Evolutionary conservation across 2,888 invertebrate species (phyloP), one percentile per base, ranked within the genome.

Genomic region (Andrena flavipes): DNA sequence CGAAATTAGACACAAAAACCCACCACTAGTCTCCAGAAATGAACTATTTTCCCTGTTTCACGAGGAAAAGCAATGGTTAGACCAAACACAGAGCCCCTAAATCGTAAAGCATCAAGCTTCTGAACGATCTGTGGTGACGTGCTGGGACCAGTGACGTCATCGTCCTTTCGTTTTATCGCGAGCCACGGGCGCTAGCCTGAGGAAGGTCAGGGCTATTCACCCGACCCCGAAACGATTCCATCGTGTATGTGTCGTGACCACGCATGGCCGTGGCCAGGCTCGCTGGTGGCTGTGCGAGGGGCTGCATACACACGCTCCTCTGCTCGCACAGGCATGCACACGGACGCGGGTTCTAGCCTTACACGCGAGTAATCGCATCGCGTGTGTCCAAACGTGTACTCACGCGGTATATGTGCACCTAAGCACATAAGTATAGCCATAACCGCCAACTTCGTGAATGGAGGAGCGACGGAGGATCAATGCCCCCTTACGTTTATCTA

Each of bases 131-230:
- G 56, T 8, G 67, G 75, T 56, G 67, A 68, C 62, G 54, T 8
- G 26, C 30, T 26, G 49, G 70, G 64, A 89, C 86, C 87, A 85
- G 80, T 89, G 89, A 90, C 88, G 90, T 90, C 86, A 89, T 71
- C 33, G 69, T 76, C 82, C 84, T 88, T 87, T 84, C 88, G 82
- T 84, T 88, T 86, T 87, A 87, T 85, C 87, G 81, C 85, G 84
- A 87, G 88, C 85, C 86, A 84, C 85, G 85, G 87, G 82, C 84
- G 86, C 84, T 80, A 76, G 80, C 87, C 91, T 92, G 87, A 76
- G 90, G 87, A 92, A 92, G 92, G 92, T 92, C 92, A 92, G 89
- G 92, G 92, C 85, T 90, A 90, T 83, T 85, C 85, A 83, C 79
- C 70, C 88, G 85, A 86, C 82, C 84, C 85, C 76, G 76, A 84